Base-by-base conservation (phyloP, 2,797 vertebrate species). In the Tinamus major region DNA sequence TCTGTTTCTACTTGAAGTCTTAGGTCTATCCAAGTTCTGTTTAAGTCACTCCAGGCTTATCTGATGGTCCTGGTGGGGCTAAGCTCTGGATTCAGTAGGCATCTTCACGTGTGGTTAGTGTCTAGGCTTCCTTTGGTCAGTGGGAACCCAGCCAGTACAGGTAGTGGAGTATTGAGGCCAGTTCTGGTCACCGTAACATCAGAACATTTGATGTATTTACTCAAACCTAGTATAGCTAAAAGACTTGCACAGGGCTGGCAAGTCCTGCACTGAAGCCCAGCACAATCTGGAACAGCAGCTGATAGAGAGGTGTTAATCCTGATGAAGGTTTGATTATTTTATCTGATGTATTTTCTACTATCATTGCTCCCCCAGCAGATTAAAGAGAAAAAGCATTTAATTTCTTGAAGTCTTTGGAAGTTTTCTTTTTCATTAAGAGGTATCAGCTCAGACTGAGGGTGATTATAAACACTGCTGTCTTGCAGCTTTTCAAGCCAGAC, bases 121-220 rank as follows among this genome's bases (percentile, higher is more conserved):
- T 72, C 46, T 93, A 78, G 94, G 79, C 89, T 93, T 87, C 61
- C 64, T 89, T 92, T 91, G 90, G 70, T 92, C 10, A 3, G 26
- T 79, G 58, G 75, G 89, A 82, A 79, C 82, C 53, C 90, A 69
- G 58, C 53, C 44, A 74, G 1, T 74, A 31, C 56, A 89, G 71
- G 59, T 78, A 67, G 51, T 82, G 56, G 51, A 77, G 33, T 85
- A n/a, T 3, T 68, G 81, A 68, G 53, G 58, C 64, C 77, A 0
- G 0, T 77, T 93, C 71, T 49, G 71, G 84, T 92, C 76, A 64
- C 79, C 1, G 4, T 44, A 79, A 79, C 62, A 46, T 62, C 64
- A 76, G 37, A 58, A 84, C 46, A 6, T 62, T 89, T 68, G 61
- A 87, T 87, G 85, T 6, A 6, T 85, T 87, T 90, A 70, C 48